Evolutionary conservation across 2,113 vertebrate species (phyloP).

Genomic region (Hypocryptadius cinnamomeus): DNA sequence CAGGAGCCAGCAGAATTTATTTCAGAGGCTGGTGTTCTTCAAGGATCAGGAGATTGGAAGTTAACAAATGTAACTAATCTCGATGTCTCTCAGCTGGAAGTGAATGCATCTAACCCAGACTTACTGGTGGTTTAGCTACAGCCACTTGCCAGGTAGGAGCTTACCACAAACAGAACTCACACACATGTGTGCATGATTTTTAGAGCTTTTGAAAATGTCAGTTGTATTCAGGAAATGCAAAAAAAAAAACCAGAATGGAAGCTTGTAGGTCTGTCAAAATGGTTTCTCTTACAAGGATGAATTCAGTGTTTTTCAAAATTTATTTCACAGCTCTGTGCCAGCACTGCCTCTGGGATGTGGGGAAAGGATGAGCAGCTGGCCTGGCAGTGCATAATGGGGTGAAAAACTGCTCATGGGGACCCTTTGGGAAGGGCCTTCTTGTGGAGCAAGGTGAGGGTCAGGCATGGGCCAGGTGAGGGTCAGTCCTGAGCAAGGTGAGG

Average conservation of each 20-base stretch:
- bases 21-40: not conserved
- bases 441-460: not conserved
- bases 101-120: constrained; percentile 24
- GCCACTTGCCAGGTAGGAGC: constrained; percentile 38
- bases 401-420: not conserved
- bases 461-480: too few species aligned
- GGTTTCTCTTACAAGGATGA: not conserved
- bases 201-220: not conserved
- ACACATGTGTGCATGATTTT: not conserved
- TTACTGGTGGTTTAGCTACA: constrained; percentile 54
- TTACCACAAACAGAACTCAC: not conserved
- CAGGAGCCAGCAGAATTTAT: not conserved
- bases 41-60: constrained; percentile 17
- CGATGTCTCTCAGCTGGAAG: not conserved
- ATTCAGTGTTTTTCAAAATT: not conserved
- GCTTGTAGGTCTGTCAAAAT: not conserved
- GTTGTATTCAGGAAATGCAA: not conserved
- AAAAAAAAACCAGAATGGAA: not conserved
- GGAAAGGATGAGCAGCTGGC: not conserved
- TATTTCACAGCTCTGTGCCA: not conserved
- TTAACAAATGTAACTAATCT: constrained; percentile 2
- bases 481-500: not conserved
- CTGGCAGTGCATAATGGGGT: not conserved
- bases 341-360: not conserved
- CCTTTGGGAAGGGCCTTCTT: not conserved